Base-by-base conservation (phyloP, 1,140 invertebrate species). In the Battus philenor region DNA sequence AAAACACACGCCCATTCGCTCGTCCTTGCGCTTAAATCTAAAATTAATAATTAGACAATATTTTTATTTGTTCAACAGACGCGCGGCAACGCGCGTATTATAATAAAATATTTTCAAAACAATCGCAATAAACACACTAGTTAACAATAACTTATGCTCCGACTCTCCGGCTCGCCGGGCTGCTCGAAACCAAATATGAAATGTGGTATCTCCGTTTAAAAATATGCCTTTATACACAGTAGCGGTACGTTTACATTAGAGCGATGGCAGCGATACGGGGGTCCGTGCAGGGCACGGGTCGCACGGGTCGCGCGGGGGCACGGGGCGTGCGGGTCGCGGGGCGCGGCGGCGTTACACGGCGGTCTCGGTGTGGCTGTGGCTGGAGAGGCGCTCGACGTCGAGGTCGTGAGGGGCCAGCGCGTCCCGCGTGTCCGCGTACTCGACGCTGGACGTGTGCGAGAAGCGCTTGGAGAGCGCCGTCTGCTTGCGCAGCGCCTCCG, bases 361-460 rank as follows among this genome's bases (percentile, higher is more conserved):
- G 56, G 95, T 96, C 88, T 96, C 95, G 59, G 95, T 96, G 87
- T 97, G 95, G 89, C 94, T 95, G 88, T 95, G 94, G 62, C 93
- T 94, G 63, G 94, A 95, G 52, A 97, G 90, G 52, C 94, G 91
- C 86, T 96, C 95, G 67, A 96, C 94, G 87, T 95, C 94, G 62
- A 95, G 93, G 87, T 96, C 94, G 56, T 93, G 94, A 74, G 95
- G 92, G 78, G 93, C 92, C 71, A 96, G 90, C 86, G 94, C 92
- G 86, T 95, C 93, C 60, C 93, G 92, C 82, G 93, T 91, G 87
- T 94, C 93, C 86, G 96, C 93, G 87, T 95, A 96, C 81, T 97
- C 95, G 86, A 96, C 93, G 87, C 94, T 96, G 44, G 82, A 78
- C 86, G 94, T 95, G 80, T 96, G 94, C 65, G 94, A 96, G 71